Evolutionary conservation across 2,888 invertebrate genomes (phyloP).

Genomic region (Nomada fucata): DNA sequence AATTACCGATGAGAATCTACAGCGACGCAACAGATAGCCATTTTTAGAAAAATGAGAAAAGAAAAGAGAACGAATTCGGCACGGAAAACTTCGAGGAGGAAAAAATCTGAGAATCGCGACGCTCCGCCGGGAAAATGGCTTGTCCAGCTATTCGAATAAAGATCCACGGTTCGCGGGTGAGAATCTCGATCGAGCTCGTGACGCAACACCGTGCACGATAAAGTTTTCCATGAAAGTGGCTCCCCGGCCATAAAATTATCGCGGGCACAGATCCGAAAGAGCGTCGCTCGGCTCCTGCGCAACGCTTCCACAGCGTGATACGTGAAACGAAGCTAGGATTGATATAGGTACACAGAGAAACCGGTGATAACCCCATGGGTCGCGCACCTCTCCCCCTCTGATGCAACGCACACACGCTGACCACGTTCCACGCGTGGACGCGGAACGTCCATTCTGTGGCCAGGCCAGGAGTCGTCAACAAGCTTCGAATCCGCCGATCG

Average conservation of each 20-base stretch:
- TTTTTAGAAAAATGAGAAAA: too few species aligned
- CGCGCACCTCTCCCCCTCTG: slow-evolving; percentile 81
- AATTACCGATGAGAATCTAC: too few species aligned
- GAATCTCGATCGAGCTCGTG: slow-evolving; percentile 7
- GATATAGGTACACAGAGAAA: slow-evolving; percentile 77
- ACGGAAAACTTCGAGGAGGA: too few species aligned
- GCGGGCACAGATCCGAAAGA: slow-evolving; percentile 58
- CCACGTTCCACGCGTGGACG: slow-evolving; percentile 57
- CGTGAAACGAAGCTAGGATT: slow-evolving; percentile 75
- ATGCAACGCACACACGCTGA: slow-evolving; percentile 67
- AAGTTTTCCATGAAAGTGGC: slow-evolving; percentile 51
- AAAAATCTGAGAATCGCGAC: too few species aligned
- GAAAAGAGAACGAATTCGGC: too few species aligned
- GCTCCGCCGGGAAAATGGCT: too few species aligned
- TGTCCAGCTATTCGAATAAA: background rate
- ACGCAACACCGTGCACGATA: slow-evolving; percentile 46
- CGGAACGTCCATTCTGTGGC: background rate
- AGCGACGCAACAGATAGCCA: too few species aligned
- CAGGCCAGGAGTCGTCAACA: slow-evolving; percentile 45
- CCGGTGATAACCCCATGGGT: slow-evolving; percentile 81
- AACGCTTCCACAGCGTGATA: slow-evolving; percentile 66
- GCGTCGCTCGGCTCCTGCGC: slow-evolving; percentile 64
- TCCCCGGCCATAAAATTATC: slow-evolving; percentile 53
- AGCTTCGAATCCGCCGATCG: slow-evolving; percentile 18
- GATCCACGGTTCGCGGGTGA: slow-evolving; percentile 1